Conservation (phyloP, 2,113 vertebrate species). For the Stomatorhinus ivindoensis region DNA sequence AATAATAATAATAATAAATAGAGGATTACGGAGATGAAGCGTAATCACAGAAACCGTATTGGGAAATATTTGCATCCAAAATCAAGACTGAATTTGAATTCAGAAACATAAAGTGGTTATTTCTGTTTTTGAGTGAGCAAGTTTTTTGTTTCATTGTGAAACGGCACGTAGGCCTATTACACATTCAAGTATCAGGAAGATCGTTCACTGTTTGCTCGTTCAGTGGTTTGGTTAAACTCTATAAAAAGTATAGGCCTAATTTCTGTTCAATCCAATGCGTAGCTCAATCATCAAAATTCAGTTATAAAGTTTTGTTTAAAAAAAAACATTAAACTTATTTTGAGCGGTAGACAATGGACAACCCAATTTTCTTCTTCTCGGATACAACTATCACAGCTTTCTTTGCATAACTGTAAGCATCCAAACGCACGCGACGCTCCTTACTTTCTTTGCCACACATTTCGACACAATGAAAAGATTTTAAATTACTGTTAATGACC, state of each 20-base stretch:
- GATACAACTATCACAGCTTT: neutral
- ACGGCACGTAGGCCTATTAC: neutral
- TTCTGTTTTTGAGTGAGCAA: neutral
- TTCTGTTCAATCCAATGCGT: neutral
- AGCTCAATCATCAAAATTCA: neutral
- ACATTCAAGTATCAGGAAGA: neutral
- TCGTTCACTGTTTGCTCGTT: neutral
- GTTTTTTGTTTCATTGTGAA: neutral
- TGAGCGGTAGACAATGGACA: neutral
- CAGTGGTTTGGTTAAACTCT: neutral
- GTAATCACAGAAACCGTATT: neutral
- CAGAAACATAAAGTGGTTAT: neutral
- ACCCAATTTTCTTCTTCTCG: neutral
- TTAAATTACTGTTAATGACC: constrained; percentile 11
- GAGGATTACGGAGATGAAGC: neutral
- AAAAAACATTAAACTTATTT: neutral
- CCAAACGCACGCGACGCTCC: neutral
- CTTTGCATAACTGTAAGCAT: neutral
- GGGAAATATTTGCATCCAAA: constrained; percentile 9
- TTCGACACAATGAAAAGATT: neutral
- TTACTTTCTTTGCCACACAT: neutral
- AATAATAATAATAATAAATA: neutral
- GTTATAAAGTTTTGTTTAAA: neutral
- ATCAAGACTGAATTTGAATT: neutral
- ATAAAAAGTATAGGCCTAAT: neutral